Percentiles rank a stretch among this genome's conserved stretches.
phyloP scores from a whole-genome alignment of 2,797 vertebrate genomes.

The Lithobates sylvaticus region DNA sequence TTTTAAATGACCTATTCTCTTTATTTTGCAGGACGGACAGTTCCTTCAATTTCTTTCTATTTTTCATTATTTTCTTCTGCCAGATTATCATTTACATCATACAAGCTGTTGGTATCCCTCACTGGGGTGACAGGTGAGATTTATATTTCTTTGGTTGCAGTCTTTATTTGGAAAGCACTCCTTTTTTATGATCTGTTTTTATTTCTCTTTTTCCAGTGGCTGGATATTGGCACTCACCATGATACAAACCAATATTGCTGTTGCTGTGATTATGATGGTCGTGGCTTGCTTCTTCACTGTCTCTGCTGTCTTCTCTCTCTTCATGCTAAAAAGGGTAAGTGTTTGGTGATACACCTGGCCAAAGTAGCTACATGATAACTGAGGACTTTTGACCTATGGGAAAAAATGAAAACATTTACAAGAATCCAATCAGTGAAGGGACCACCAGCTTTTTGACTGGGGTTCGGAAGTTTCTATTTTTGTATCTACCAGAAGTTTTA shows the following conservation, averaged over 20 bases:
- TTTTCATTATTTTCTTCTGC: slow-evolving; percentile 96
- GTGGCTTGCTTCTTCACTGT: slow-evolving; percentile 91
- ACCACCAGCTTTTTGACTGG: not conserved
- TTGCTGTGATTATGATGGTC: slow-evolving; percentile 88
- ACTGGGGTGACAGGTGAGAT: slow-evolving; percentile 90
- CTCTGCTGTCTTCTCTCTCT: slow-evolving; percentile 81
- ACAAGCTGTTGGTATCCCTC: slow-evolving; percentile 89
- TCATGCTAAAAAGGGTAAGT: slow-evolving; percentile 92
- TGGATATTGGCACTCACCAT: slow-evolving; percentile 85
- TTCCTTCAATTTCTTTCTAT: slow-evolving; percentile 98
- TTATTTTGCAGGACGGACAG: slow-evolving; percentile 89
- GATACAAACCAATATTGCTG: slow-evolving; percentile 69
- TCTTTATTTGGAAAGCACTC: not conserved
- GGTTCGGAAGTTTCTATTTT: no score
- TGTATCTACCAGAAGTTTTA: no score
- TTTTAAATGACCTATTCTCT: not conserved
- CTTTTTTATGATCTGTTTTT: not conserved
- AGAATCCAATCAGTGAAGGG: not conserved
- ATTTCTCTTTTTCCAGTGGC: slow-evolving; percentile 79
- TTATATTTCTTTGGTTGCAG: not conserved
- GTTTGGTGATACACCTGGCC: not conserved
- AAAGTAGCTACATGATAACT: not conserved
- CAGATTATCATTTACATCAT: slow-evolving; percentile 91
- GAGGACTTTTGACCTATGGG: not conserved
- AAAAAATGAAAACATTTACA: no score